Evolutionary conservation across 2,113 vertebrate species (phyloP).

Genomic region (Actenoides hombroni): DNA sequence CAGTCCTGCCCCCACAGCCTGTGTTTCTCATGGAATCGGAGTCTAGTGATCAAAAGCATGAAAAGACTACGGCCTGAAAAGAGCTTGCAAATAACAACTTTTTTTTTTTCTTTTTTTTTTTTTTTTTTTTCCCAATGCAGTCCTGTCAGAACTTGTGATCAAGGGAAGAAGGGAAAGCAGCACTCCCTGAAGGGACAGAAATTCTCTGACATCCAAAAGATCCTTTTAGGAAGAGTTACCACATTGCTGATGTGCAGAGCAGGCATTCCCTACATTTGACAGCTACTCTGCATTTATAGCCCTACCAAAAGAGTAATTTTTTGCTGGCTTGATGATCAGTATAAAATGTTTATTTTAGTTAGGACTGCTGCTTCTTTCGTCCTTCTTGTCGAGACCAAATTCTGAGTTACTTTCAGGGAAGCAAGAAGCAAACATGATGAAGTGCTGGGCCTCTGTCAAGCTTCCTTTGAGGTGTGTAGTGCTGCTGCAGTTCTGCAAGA

Average conservation of each 20-base stretch:
- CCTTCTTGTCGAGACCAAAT: background rate
- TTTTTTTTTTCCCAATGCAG: background rate
- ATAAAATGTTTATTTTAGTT: background rate
- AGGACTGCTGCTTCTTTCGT: background rate
- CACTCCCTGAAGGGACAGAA: background rate
- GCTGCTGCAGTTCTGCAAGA: background rate
- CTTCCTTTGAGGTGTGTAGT: background rate
- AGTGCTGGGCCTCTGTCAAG: background rate
- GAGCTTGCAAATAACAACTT: background rate
- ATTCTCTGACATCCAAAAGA: background rate
- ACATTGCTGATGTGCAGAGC: background rate
- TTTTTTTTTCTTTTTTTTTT: background rate
- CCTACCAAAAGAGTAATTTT: background rate
- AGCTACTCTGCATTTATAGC: background rate
- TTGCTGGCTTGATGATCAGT: background rate
- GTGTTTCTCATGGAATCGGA: background rate
- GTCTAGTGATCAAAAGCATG: background rate
- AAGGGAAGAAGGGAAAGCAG: background rate
- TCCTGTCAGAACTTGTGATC: constrained; percentile 26
- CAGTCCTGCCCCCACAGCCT: background rate
- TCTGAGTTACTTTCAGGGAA: background rate
- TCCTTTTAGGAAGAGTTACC: background rate
- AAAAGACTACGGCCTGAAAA: background rate
- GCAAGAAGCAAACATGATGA: background rate
- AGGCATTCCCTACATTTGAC: background rate